Base-by-base conservation (phyloP, 2,113 vertebrate species). In the Polyodon spathula region DNA sequence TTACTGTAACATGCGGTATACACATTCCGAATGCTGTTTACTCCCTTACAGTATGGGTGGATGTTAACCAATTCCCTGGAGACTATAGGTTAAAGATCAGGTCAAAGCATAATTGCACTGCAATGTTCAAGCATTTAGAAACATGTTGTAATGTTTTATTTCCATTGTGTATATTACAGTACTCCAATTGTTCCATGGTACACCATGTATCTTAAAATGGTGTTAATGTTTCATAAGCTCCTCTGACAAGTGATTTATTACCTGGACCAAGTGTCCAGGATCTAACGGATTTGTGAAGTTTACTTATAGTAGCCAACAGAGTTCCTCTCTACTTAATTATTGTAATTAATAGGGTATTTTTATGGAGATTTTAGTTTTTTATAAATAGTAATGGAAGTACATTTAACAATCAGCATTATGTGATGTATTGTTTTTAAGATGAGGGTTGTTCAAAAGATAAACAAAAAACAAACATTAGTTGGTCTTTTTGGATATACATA, bases 241-340 rank as follows among this genome's bases (percentile, higher is more conserved):
- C 77, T 66, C 44, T 76, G 76, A 79, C 81, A 76, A 64, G 72
- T 80, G 81, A 86, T 84, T 78, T 76, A 86, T 83, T 70, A 72
- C 75, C 63, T 67, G 63, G 72, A 70, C 79, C 76, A 84, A 81
- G 80, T 84, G 80, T 76, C 68, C 78, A 85, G 83, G 85, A 87
- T 86, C 81, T 78, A 83, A 87, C 77, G 80, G 85, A 85, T 88
- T 87, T 83, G 72, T 41, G 60, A 52, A 73, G 79, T 86, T 87
- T 87, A 80, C 74, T 52, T 65, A 63, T 77, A 75, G 84, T 83
- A 83, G 82, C 82, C 71, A 76, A 74, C 68, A 60, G 77, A 76
- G 77, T 78, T 74, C 76, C 80, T 76, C 76, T 38, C 55, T 71
- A 72, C 76, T 78, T 81, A 77, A 82, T 81, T 79, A 78, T 70